Conservation (phyloP, 1,140 invertebrate species). For the Drepana arcuata region DNA sequence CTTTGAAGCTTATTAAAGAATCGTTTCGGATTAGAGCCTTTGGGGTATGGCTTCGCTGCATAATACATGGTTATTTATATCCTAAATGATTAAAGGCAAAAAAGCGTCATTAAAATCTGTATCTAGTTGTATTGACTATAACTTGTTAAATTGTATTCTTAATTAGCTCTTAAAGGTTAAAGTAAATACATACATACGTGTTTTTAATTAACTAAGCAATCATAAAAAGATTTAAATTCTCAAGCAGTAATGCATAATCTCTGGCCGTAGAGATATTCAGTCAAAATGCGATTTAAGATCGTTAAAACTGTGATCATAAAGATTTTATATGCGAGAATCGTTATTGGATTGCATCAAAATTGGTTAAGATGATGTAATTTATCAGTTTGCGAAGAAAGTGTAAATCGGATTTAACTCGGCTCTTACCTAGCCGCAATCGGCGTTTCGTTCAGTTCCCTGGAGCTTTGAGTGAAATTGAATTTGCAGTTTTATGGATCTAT, state of each 20-base stretch:
- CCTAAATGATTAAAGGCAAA: slow-evolving; percentile 3
- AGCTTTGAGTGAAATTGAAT: slow-evolving; percentile 50
- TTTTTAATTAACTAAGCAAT: neutral
- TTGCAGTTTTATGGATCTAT: slow-evolving; percentile 47
- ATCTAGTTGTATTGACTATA: neutral
- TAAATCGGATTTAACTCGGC: slow-evolving; percentile 48
- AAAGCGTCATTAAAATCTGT: neutral
- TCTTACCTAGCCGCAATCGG: slow-evolving; percentile 49
- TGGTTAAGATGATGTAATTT: neutral
- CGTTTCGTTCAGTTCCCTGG: slow-evolving; percentile 42
- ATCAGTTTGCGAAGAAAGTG: neutral
- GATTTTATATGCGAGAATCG: neutral
- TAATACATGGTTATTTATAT: slow-evolving; percentile 15
- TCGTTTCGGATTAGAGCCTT: slow-evolving; percentile 27
- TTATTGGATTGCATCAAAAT: neutral
- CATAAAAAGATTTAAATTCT: neutral
- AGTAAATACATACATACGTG: neutral
- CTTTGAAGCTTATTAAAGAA: slow-evolving; percentile 44
- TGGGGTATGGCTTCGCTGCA: slow-evolving; percentile 10
- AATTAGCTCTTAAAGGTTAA: neutral
- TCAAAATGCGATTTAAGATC: too few species aligned
- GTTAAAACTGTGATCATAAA: too few species aligned
- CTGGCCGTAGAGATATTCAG: slow-evolving; percentile 30
- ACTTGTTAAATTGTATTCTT: neutral
- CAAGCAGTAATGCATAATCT: slow-evolving; percentile 23